Base-by-base conservation (phyloP, 2,113 vertebrate genomes). In the Toxotes chatareus region DNA sequence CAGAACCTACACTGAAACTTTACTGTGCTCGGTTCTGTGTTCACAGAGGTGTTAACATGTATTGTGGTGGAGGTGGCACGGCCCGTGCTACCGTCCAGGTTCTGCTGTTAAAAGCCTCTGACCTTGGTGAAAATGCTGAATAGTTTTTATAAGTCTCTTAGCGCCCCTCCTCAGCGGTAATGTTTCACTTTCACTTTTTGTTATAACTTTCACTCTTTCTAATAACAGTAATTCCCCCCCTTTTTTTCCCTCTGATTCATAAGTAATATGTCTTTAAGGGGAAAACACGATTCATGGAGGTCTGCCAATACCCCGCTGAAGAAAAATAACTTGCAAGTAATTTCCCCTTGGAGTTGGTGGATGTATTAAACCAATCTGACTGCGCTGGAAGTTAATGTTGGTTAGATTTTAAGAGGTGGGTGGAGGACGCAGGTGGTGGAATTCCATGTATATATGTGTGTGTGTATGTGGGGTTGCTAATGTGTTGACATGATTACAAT, bases 341-440 rank as follows among this genome's bases (percentile, higher is more conserved):
- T 92, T 90, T 89, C 92, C 91, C 86, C 73, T 56, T 21, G 56
- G 86, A 90, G 83, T 85, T 70, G 85, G 73, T 75, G 79, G 86
- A 81, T 87, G 76, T 69, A 72, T 84, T 86, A 87, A 84, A 46
- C 55, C 85, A 76, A 55, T 84, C 73, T 76, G 88, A 86, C 85
- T 44, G 61, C 23, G 38, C 61, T 76, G 53, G 59, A 88, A 70
- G 55, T 74, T 60, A 84, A 62, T 71, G 78, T 85, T 70, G 68
- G 76, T 73, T 67, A 40, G 63, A 84, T 76, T 80, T 70, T 77
- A 51, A 76, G 70, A 46, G 32, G 60, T 64, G 23, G 44, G 11
- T 32, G 64, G 51, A 64, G 51, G 64, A 79, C 36, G 65, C 66
- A 73, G 66, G 44, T 75, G 76, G 47, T 69, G 61, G 31, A 46